Base-by-base conservation (phyloP, 2,797 vertebrate species). In the Myotis planiceps region DNA sequence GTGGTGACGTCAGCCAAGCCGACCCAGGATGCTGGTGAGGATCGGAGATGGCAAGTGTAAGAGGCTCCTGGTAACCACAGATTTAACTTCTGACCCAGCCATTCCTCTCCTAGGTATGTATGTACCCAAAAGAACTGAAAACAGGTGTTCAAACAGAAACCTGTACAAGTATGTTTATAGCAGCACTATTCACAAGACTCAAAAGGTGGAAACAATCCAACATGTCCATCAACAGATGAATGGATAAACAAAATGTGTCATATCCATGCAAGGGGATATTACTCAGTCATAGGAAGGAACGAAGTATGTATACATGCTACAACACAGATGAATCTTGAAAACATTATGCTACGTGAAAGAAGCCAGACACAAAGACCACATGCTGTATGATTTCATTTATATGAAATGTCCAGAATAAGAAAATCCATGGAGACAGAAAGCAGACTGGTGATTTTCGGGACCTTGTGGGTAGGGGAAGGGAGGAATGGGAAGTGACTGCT, bases 61-160 rank as follows among this genome's bases (percentile, higher is more conserved):
- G 91, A 71, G 39, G 9, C 39, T 94, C 53, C 42, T 10, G 1
- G 49, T 42, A 65, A 88, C 39, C 13, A n/a, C 0, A 66, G 76
- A 58, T 27, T 80, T 51, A 45, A 29, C 51, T 23, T 23, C 3
- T 32, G 47, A 75, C 65, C 29, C 34, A 71, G 63, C 15, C 37
- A 66, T 89, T 45, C 51, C 21, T 34, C 25, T 72, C 45, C 27
- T 42, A 27, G 34, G 15, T 71, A 12, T 47, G 32, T 10, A 49
- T 21, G 23, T 10, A 55, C 19, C 32, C 7, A 16, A 47, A 53
- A 53, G 39, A 71, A 34, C 4, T 45, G 23, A 75, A 85, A 85
- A 93, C 60, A 85, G 25, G 39, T 81, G 23, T 69, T 81, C 79
- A 66, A 84, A 95, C 15, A 84, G 85, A 82, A 49, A 84, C 15